phyloP scores from a whole-genome alignment of 1,140 invertebrate species.

The Drosophila hydei region DNA sequence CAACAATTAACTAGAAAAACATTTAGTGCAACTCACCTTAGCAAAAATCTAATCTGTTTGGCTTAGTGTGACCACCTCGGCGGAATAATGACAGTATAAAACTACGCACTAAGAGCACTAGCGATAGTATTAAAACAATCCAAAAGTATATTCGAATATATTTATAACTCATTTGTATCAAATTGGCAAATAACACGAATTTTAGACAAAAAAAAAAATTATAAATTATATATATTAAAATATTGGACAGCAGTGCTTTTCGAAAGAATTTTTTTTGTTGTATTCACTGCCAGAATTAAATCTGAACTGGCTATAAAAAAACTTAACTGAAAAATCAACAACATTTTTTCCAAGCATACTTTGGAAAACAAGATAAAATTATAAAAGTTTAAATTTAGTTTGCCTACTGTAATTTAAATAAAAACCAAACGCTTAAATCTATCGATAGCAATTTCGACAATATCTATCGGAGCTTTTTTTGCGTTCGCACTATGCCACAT shows the following conservation, averaged over 20 bases:
- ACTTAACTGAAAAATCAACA: too few species aligned
- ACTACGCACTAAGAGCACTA: background rate
- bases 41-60: background rate
- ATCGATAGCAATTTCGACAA: too few species aligned
- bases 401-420: background rate
- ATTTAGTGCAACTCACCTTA: slow-evolving; percentile 39
- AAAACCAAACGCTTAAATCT: too few species aligned
- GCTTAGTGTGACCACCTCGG: slow-evolving; percentile 8
- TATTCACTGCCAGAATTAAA: too few species aligned
- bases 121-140: background rate
- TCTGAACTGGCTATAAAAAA: too few species aligned
- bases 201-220: background rate
- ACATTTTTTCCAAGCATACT: too few species aligned
- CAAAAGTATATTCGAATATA: background rate
- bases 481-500: too few species aligned
- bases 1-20: background rate
- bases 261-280: too few species aligned
- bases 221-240: background rate
- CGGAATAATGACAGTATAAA: background rate
- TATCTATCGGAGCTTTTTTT: too few species aligned
- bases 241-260: too few species aligned
- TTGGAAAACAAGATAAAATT: too few species aligned
- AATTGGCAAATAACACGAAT: background rate
- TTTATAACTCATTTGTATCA: background rate
- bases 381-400: too few species aligned